Evolutionary conservation across 2,888 invertebrate genomes (phyloP), one percentile per base, ranked within the genome.

Genomic region (Pristionchus arcanus): DNA sequence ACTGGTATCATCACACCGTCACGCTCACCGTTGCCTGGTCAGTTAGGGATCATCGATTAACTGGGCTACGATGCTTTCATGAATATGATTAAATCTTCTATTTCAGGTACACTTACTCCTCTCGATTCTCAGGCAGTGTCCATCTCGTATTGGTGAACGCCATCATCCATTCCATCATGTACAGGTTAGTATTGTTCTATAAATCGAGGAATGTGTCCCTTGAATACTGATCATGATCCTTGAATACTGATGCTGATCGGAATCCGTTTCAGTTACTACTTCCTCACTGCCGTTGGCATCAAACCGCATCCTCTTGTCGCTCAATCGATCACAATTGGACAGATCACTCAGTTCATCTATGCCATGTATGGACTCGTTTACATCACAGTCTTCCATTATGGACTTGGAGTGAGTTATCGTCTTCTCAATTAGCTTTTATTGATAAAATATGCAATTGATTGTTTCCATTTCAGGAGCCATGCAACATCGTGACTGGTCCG

Each of bases 121-220:
- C 92, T n/a, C 93, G 91, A 37, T 93, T 92, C 88, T 92, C 93
- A 85, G 93, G 94, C 15, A 94, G 94, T 94, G 94, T 71, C 0
- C 71, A 71, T 34, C 71, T 94, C 86, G 93, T 94, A 90, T 93
- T 92, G 85, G 90, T 92, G n/a, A 92, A 92, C 89, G 94, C 91
- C 90, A 91, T 92, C 71, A 94, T 94, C 25, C 94, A 94, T 74
- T 90, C 94, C 34, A 86, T 94, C 86, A 94, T 94, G 94, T 94
- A 94, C 90, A 90, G 90, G 92, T 92, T 31, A 28, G 90, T 42
- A 25, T 49, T n/a, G n/a, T 49, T 49, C 11, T 49, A 9, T 49
- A 9, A 49, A 49, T 49, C 0, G 42, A 28, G 19, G 25, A 85
- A 42, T 91, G 25, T 9, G 19, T 42, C 42, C 42, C 3, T 42